Percentiles rank a stretch among this genome's conserved stretches.
These are phyloP conservation scores for Lepus townsendii DNA, from an alignment of 2,797 vertebrate species.

Conservation along the genomic window DNA sequence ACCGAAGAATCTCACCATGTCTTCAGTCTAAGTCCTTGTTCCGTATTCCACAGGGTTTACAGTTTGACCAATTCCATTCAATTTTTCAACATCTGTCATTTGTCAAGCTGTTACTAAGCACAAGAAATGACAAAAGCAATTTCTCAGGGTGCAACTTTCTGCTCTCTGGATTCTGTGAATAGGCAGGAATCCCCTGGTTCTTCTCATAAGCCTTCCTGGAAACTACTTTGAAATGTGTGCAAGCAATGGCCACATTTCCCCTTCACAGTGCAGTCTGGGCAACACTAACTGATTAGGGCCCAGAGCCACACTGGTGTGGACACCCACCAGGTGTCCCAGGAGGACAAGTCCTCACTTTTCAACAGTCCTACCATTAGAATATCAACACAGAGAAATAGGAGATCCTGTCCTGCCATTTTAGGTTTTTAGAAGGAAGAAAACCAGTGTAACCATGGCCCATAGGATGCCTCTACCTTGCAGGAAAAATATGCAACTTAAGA, in stretches of 20 bases:
- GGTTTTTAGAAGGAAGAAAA: not conserved
- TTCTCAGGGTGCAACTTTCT: not conserved
- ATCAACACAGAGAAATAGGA: not conserved
- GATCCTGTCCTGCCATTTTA: not conserved
- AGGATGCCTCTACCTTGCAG: not conserved
- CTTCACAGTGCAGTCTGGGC: not conserved
- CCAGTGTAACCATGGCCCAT: not conserved
- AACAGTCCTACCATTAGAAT: not conserved
- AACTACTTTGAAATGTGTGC: not conserved
- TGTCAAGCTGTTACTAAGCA: slow-evolving; percentile 29
- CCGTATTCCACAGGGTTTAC: accelerated
- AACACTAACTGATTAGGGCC: not conserved
- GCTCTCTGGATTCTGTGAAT: not conserved
- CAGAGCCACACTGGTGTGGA: not conserved
- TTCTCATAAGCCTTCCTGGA: not conserved
- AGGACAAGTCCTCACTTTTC: not conserved
- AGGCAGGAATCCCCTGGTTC: not conserved
- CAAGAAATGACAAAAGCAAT: slow-evolving; percentile 14
- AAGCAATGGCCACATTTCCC: not conserved
- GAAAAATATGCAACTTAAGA: not conserved
- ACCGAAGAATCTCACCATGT: not conserved
- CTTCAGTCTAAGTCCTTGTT: not conserved
- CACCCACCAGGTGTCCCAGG: not conserved
- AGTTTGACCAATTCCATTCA: not conserved
- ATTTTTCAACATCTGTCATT: not conserved